Base-by-base conservation (phyloP, 2,888 invertebrate species). In the Caenorhabditis sp. region DNA sequence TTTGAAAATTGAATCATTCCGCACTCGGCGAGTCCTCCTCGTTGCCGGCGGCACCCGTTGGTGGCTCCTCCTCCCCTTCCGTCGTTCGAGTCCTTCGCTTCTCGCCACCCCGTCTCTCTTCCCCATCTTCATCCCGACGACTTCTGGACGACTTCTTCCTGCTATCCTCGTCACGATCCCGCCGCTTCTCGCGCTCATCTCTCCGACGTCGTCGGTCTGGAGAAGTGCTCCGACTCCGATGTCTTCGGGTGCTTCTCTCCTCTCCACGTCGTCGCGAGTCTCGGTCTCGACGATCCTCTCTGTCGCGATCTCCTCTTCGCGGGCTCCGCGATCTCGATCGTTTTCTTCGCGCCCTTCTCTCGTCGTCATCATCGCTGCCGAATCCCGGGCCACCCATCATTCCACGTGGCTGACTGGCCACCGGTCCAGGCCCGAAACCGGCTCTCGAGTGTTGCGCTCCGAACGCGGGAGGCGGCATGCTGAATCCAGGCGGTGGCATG, bases 171-270 rank as follows among this genome's bases (percentile, higher is more conserved):
- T 82, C 81, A 1, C 80, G 56, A 12, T 84, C 84, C 10, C 84
- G 22, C 19, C 80, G 24, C 49, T 77, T 80, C n/a, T 80, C 80
- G 2, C 73, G 68, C n/a, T 87, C 86, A 14, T 86, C 85, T 16
- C 85, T 85, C 26, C 83, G 74, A 51, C 72, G 73, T 41, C 82
- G 35, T 26, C 82, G 49, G 47, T 84, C 84, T 61, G 66, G 56
- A 22, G 84, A 84, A 4, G 73, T 49, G 47, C 80, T 80, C 28
- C 84, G 54, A 47, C 80, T 84, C n/a, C 84, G 26, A 26, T 84
- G 80, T 35, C 84, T 31, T 61, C 80, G n/a, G 1, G 75, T 58
- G 2, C 64, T 56, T 1, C 69, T 76, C 6, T 80, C 73, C 6
- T 80, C 80, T 19, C 77, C 44, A 1, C 68, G 44, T 16, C 73